phyloP scores from a whole-genome alignment of 2,888 invertebrate species.

The Drosophila aldrichi region DNA sequence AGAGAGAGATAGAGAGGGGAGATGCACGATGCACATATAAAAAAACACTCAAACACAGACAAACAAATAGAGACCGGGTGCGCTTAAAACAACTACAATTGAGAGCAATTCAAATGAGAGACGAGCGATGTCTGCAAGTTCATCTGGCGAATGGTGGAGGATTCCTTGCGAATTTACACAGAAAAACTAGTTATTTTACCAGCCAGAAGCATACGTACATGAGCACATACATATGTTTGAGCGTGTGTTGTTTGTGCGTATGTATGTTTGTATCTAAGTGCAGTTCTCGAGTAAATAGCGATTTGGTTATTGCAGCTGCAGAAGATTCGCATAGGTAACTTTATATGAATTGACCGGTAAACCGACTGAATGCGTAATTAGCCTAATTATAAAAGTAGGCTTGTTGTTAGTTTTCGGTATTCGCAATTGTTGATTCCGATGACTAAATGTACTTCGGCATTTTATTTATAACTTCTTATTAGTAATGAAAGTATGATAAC shows the following conservation, averaged over 20 bases:
- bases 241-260: slow-evolving; percentile 1
- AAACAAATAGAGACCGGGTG: not conserved
- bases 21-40: slow-evolving; percentile 1
- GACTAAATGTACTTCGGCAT: slow-evolving; percentile 3
- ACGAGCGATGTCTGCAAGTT: slow-evolving; percentile 17
- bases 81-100: slow-evolving; percentile 41
- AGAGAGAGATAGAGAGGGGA: not conserved
- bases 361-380: not conserved
- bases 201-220: slow-evolving; percentile 5
- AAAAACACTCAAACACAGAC: not conserved
- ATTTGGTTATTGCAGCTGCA: slow-evolving; percentile 45
- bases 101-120: slow-evolving; percentile 64
- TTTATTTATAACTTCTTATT: not conserved
- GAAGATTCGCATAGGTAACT: slow-evolving; percentile 15
- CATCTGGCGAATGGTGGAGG: slow-evolving; percentile 52
- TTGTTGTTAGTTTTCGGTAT: slow-evolving; percentile 28
- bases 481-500: not conserved
- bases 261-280: slow-evolving; percentile 18
- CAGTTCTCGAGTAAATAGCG: slow-evolving; percentile 32
- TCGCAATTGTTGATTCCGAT: slow-evolving; percentile 31
- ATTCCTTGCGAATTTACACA: slow-evolving; percentile 43
- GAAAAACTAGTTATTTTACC: slow-evolving; percentile 57
- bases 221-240: slow-evolving; percentile 7
- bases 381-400: slow-evolving; percentile 11
- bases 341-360: slow-evolving; percentile 1